Base-by-base conservation (phyloP, 2,888 invertebrate species). In the Myopa testacea region DNA sequence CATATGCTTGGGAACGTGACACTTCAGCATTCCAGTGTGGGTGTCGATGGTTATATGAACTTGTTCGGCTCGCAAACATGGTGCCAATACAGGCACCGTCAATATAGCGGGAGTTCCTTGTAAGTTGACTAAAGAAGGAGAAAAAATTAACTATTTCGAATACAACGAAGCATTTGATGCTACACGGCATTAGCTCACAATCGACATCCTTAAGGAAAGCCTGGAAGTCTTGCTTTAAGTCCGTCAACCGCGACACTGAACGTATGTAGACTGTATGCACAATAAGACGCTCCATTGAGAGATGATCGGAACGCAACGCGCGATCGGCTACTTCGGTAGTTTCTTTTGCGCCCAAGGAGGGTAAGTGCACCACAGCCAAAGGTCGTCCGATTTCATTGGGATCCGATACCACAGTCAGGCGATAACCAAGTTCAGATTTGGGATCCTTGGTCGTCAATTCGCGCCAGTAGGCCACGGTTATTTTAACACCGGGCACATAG, bases 381-480 rank as follows among this genome's bases (percentile, higher is more conserved):
- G 96, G 95, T 75, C 94, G 92, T 0, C 94, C 94, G 16, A 94
- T 93, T 88, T 96, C 95, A 83, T 93, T 93, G 16, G 93, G 92
- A 88, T 98, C 97, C 16, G 96, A 95, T 88, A 97, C 96, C 12
- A 98, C 93, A 2, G 95, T 95, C 76, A 98, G 91, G 67, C 95
- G 94, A 89, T 97, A 98, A 4, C 96, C 96, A 37, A 96, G 90
- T 88, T 97, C 96, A 38, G 95, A 95, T 82, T 95, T 93, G 0
- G 94, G 92, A 89, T 96, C 95, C 84, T 91, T 86, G 70, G 82
- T 84, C 0, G 86, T 85, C 14, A 89, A 81, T 77, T 89, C 90
- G 26, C 96, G 94, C 98, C 98, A 98, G 90, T 98, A 98, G 0
- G 97, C 97, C n/a, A 98, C 93, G 14, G 95, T 94, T 26, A 98